Percentiles rank a stretch among this genome's conserved stretches.
These are phyloP conservation scores for Ciona savignyi DNA, from an alignment of 23 tunicate genomes.

Conservation along the genomic window DNA sequence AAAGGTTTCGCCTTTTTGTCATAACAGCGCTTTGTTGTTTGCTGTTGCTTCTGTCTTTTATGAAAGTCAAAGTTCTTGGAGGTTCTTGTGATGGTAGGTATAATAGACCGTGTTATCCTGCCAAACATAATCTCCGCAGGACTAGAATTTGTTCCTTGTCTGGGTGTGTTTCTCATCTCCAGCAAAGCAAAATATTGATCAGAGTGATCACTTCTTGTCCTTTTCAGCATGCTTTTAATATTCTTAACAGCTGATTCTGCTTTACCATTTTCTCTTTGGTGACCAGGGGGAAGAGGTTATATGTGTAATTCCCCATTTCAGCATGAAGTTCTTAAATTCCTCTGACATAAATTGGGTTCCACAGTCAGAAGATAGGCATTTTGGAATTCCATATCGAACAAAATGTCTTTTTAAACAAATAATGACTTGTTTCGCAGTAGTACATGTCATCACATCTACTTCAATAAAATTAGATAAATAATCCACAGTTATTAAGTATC, in stretches of 20 bases:
- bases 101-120: constrained; percentile 9
- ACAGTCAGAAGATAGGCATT: constrained; percentile 8
- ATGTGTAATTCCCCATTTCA: constrained; percentile 15
- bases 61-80: neutral
- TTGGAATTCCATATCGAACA: constrained; percentile 16
- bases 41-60: neutral
- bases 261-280: constrained; percentile 20
- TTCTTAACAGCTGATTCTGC: constrained; percentile 20
- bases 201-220: neutral
- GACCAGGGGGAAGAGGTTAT: constrained; percentile 19
- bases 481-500: constrained; percentile 11
- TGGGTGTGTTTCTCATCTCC: constrained; percentile 11
- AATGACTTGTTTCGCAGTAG: constrained; percentile 6
- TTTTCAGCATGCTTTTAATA: neutral
- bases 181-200: constrained; percentile 22
- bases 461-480: constrained; percentile 23
- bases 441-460: constrained; percentile 7
- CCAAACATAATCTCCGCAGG: constrained; percentile 20
- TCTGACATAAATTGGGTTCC: constrained; percentile 10
- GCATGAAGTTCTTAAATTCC: constrained; percentile 6
- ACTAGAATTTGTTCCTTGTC: constrained; percentile 10
- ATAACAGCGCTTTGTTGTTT: neutral
- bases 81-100: neutral
- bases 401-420: constrained; percentile 12
- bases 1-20: constrained; percentile 4